Evolutionary conservation across 2,113 vertebrate species (phyloP).

Genomic region (Hirundichthys speculiger): DNA sequence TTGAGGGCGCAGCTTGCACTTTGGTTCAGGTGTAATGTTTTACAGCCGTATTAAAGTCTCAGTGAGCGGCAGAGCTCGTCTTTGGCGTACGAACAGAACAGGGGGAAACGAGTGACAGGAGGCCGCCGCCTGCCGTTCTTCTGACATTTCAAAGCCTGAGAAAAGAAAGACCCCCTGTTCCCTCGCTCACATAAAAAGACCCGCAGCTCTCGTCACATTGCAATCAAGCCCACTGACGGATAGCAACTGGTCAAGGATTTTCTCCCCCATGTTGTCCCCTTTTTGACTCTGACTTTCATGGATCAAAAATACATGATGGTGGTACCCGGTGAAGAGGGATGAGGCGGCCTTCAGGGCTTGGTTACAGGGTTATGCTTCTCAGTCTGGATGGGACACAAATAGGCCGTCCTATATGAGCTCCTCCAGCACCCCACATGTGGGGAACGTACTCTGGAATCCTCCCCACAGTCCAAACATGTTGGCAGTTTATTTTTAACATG

Average conservation of each 20-base stretch:
- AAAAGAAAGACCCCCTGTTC: conserved; percentile 65
- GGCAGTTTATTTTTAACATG: conserved; percentile 76
- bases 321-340: not conserved
- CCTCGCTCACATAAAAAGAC: conserved; percentile 53
- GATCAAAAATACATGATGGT: not conserved
- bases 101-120: conserved; percentile 17
- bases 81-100: conserved; percentile 47
- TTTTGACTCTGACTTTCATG: not conserved
- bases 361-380: conserved; percentile 23
- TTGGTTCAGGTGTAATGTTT: conserved; percentile 61
- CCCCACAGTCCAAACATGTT: conserved; percentile 71
- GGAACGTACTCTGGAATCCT: conserved; percentile 79
- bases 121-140: not conserved
- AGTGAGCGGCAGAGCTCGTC: not conserved
- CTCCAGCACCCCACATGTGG: conserved; percentile 46
- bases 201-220: conserved; percentile 58
- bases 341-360: not conserved
- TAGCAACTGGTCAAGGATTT: conserved; percentile 6
- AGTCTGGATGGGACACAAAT: conserved; percentile 66
- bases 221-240: conserved; percentile 58
- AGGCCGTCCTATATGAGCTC: conserved; percentile 62
- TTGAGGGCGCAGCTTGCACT: conserved; percentile 49
- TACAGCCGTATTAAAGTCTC: conserved; percentile 34
- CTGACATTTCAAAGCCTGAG: conserved; percentile 52
- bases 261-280: not conserved